These are phyloP conservation scores for Serinus canaria DNA, from an alignment of 2,113 vertebrate genomes.

Conservation along the genomic window DNA sequence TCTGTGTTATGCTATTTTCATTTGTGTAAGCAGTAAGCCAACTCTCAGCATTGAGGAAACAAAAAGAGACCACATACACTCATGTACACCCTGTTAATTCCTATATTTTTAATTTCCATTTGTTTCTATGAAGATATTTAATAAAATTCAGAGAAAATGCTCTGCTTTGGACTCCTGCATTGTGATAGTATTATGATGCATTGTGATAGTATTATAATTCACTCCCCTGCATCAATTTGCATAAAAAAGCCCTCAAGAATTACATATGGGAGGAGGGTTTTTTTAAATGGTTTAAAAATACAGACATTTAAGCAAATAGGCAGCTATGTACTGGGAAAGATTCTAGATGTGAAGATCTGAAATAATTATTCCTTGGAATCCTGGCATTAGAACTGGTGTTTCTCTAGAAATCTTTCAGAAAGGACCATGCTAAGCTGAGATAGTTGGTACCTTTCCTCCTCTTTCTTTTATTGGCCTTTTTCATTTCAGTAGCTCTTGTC, in stretches of 20 bases:
- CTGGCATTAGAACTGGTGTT: neutral
- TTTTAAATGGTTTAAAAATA: neutral
- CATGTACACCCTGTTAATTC: neutral
- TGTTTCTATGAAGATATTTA: neutral
- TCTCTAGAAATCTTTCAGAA: neutral
- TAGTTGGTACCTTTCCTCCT: neutral
- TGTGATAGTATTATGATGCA: neutral
- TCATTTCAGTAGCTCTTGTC: neutral
- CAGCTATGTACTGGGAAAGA: neutral
- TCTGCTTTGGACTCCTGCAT: neutral
- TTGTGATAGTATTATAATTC: neutral
- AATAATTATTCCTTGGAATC: neutral
- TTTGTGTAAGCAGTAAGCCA: neutral
- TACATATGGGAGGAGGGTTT: neutral
- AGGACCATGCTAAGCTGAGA: neutral
- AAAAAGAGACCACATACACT: neutral
- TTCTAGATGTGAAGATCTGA: neutral
- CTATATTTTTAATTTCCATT: neutral
- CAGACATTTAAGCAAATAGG: neutral
- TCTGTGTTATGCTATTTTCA: neutral
- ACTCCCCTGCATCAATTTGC: neutral
- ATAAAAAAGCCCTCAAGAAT: neutral
- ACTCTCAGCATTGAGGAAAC: neutral
- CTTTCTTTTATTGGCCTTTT: neutral
- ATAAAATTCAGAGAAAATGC: neutral